phyloP scores from a whole-genome alignment of 1,140 invertebrate species.

The Nomia melanderi region DNA sequence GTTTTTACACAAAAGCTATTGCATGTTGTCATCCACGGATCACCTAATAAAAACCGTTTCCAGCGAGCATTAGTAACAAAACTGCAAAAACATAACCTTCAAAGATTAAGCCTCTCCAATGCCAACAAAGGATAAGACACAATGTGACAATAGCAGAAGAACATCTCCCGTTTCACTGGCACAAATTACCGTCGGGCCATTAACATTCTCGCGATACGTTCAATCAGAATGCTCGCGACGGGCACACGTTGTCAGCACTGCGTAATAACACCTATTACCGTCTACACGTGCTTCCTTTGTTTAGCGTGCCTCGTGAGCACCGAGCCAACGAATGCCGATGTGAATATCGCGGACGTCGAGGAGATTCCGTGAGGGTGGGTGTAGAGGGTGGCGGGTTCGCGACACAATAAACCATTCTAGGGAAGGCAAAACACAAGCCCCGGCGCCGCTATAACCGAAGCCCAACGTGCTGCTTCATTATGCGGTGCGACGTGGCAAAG shows the following conservation, averaged over 20 bases:
- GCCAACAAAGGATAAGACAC: neutral
- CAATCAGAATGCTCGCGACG: neutral
- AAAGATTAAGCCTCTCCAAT: neutral
- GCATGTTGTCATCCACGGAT: no score
- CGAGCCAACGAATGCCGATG: conserved; percentile 39
- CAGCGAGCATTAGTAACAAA: no score
- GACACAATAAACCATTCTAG: conserved; percentile 76
- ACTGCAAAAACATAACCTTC: no score
- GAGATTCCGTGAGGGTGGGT: conserved; percentile 4
- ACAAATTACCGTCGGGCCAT: neutral
- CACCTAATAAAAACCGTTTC: no score
- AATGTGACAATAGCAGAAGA: neutral
- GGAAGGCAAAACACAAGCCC: conserved; percentile 73
- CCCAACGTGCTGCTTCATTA: conserved; percentile 78
- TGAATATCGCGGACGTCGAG: conserved; percentile 43
- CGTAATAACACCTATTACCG: conserved; percentile 39
- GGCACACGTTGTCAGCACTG: neutral
- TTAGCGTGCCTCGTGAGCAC: conserved; percentile 7
- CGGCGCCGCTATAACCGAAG: conserved; percentile 73
- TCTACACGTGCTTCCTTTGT: conserved; percentile 29
- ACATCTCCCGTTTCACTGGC: neutral
- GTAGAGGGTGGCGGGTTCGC: conserved; percentile 35
- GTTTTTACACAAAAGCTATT: no score
- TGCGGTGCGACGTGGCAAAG: conserved; percentile 78
- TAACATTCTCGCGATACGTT: neutral